Base-by-base conservation (phyloP, 2,113 vertebrate species). In the Sturnus vulgaris region DNA sequence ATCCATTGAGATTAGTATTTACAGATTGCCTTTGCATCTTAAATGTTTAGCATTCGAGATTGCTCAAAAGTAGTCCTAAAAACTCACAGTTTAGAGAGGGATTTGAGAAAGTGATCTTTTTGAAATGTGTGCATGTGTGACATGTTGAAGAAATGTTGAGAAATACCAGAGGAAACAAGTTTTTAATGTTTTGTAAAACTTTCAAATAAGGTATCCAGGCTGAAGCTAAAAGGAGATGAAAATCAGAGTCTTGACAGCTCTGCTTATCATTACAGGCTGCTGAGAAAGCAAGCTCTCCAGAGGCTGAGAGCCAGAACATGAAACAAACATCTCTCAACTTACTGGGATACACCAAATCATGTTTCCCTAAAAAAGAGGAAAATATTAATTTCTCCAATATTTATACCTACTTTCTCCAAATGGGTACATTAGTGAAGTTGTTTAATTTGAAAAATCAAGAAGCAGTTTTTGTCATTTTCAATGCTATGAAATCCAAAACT, bases 111-210 rank as follows among this genome's bases (percentile, higher is more conserved):
- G 24, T 4, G n/a, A 82, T 59, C 18, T 35, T 37, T 60, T 79
- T 76, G 56, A 92, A 92, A 91, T n/a, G 28, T 6, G 12, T 60
- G 59, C 8, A 87, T 52, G 50, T 52, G 50, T 52, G 80, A 77
- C 16, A 23, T 57, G 53, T 27, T 87, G 73, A 82, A 63, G 40
- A 89, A 78, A 69, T 28, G 22, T 39, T 64, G 52, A 85, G 61
- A 79, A 91, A 89, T 31, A 90, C 11, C 56, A 71, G 64, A 84
- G 53, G 70, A 93, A 84, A 76, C 10, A 90, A 44, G 40, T 85
- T 82, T 85, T 90, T 68, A 92, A 85, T 71, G 76, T 89, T 91
- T 91, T 53, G 79, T 52, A 9, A 78, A 82, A 85, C 40, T 94
- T 95, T 79, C 47, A 79, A 80, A 85, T 55, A 20, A 73, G 20